Evolutionary conservation across 2,797 vertebrate genomes (phyloP), one percentile per base, ranked within the genome.

Genomic region (Bufotes viridis): DNA sequence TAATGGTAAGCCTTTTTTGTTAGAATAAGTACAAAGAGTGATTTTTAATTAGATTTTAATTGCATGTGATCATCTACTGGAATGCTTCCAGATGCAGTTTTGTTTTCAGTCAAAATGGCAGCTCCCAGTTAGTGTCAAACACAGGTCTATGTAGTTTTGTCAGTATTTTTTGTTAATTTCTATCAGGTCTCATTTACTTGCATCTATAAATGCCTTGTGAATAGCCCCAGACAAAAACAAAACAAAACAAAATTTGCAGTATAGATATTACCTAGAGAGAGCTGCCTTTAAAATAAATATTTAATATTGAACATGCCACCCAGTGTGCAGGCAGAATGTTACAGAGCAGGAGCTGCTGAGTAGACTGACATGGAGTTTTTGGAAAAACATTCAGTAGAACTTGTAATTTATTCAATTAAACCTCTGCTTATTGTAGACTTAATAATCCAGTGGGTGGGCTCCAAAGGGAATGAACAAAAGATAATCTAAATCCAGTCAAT

Each of bases 261-360:
- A 61, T 61, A 29, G 55, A 70, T 84, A 75, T 75, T 84, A 75
- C 67, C 82, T 34, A 84, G 82, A 84, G 49, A 82, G 82, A 13
- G 26, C 82, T 58, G 51, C 58, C 51, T 70, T 49, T 72, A 69
- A 82, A 53, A 53, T 57, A 42, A 42, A 42, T 7, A 5, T 7
- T 5, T 42, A 4, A 42, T 42, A 42, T 42, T 42, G 42, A 42
- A 42, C 5, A 42, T 42, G 42, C 4, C 42, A 42, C 2, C 42
- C 42, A 42, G 42, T 42, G 42, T 42, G 42, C 42, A 42, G 6
- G 42, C 42, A 42, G 4, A 34, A 34, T 34, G 34, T 34, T 34
- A 34, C 3, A 34, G 34, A 34, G 34, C 34, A 34, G 34, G 34
- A 34, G 34, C 34, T 34, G 34, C 34, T 34, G 1, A 34, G 34